Conservation (phyloP, 2,888 invertebrate species). For the Andrena camellia region DNA sequence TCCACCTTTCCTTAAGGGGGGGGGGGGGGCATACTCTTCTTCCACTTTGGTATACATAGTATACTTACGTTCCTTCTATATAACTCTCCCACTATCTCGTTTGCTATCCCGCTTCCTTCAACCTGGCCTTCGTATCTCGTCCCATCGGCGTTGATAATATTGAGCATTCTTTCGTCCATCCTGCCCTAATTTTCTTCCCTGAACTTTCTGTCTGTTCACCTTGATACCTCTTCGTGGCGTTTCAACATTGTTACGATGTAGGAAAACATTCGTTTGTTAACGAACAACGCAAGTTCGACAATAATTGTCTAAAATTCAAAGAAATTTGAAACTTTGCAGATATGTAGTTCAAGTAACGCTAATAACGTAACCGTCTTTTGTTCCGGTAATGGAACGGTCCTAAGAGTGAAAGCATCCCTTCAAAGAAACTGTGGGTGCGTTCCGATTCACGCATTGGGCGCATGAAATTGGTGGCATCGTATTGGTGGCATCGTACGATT, state of each 20-base stretch:
- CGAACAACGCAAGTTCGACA: too few relatives aligned
- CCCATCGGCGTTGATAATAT: not conserved
- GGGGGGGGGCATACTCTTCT: conserved; percentile 13
- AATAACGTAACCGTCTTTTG: too few relatives aligned
- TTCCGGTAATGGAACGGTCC: too few relatives aligned
- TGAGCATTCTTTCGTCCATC: not conserved
- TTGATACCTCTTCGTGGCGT: not conserved
- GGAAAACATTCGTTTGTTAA: too few relatives aligned
- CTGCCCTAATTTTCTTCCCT: not conserved
- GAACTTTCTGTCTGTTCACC: not conserved
- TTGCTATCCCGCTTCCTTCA: not conserved
- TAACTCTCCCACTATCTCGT: conserved; percentile 16
- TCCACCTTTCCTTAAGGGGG: conserved; percentile 22
- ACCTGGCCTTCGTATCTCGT: conserved; percentile 17
- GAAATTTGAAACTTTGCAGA: too few relatives aligned
- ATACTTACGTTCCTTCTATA: not conserved
- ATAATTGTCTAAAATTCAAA: too few relatives aligned
- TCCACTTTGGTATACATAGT: conserved; percentile 14
- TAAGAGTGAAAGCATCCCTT: too few relatives aligned
- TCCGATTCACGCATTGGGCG: too few relatives aligned
- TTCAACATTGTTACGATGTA: not conserved
- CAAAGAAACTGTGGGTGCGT: too few relatives aligned
- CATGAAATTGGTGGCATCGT: too few relatives aligned
- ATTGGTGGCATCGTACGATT: too few relatives aligned
- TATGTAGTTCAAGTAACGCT: too few relatives aligned